These are phyloP conservation scores for Sinocyclocheilus grahami DNA, from an alignment of 2,113 vertebrate genomes.

Conservation along the genomic window DNA sequence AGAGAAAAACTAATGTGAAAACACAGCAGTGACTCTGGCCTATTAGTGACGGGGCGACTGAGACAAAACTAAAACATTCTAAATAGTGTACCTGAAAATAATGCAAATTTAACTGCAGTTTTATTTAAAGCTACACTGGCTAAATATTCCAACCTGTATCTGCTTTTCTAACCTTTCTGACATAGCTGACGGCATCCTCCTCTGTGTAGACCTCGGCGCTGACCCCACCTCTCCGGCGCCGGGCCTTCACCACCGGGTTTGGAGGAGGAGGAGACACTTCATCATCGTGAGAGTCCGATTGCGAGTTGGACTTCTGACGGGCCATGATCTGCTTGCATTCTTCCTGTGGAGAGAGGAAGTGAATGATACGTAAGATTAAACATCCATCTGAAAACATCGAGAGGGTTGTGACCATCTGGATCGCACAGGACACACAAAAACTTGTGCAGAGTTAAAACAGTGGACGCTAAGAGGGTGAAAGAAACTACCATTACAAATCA, in stretches of 20 bases:
- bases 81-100: background rate
- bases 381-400: background rate
- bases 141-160: background rate
- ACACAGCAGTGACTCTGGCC: background rate
- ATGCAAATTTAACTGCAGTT: background rate
- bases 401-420: background rate
- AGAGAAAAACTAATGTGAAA: background rate
- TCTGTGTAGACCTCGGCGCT: constrained; percentile 97
- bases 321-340: constrained; percentile 93
- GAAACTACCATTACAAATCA: background rate
- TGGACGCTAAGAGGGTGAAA: constrained; percentile 36
- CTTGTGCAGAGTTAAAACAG: background rate
- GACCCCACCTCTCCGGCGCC: constrained; percentile 88
- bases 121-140: constrained; percentile 27
- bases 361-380: background rate
- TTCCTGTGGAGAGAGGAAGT: constrained; percentile 78
- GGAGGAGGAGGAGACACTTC: constrained; percentile 91
- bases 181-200: constrained; percentile 95
- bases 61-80: background rate
- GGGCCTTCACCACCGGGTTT: constrained; percentile 90
- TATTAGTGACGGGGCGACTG: background rate
- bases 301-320: constrained; percentile 93
- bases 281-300: constrained; percentile 92
- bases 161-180: constrained; percentile 84
- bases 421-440: background rate